Percentiles rank a stretch among this genome's conserved stretches.
Evolutionary conservation across 1,140 invertebrate genomes (phyloP).

Genomic region (Stegodyphus dumicola): DNA sequence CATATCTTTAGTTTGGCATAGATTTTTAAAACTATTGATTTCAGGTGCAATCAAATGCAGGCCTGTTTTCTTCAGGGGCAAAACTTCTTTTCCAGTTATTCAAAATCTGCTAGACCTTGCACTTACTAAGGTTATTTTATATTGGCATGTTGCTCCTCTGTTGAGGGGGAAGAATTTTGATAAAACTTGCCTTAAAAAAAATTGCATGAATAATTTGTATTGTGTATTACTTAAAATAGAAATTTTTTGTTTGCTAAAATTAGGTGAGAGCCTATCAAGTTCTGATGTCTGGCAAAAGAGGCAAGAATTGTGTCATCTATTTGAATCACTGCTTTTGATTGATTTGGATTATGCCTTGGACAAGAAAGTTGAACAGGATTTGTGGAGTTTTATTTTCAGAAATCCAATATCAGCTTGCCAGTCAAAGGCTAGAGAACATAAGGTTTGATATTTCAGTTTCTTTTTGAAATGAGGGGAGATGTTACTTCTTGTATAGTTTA

Average conservation of each 20-base stretch:
- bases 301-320: conserved; percentile 73
- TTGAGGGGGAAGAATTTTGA: too few relatives aligned
- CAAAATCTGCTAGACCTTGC: too few relatives aligned
- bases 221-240: neutral
- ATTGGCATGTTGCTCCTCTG: too few relatives aligned
- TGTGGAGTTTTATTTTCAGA: conserved; percentile 91
- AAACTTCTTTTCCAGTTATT: too few relatives aligned
- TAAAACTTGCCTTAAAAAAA: too few relatives aligned
- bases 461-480: neutral
- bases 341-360: conserved; percentile 89
- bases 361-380: conserved; percentile 88
- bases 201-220: too few relatives aligned
- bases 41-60: too few relatives aligned
- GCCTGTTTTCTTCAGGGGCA: too few relatives aligned
- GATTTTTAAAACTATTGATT: too few relatives aligned
- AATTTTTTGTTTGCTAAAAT: neutral
- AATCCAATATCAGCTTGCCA: conserved; percentile 85
- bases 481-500: too few relatives aligned
- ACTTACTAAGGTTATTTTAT: too few relatives aligned
- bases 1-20: too few relatives aligned
- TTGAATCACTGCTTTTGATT: conserved; percentile 82
- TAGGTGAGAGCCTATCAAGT: conserved; percentile 39
- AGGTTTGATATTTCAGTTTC: conserved; percentile 69
- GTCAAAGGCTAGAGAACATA: conserved; percentile 80
- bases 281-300: conserved; percentile 69